Percentiles rank a stretch among this genome's conserved stretches.
phyloP scores from a whole-genome alignment of 2,888 invertebrate species.

The Acanthosepion esculentum region DNA sequence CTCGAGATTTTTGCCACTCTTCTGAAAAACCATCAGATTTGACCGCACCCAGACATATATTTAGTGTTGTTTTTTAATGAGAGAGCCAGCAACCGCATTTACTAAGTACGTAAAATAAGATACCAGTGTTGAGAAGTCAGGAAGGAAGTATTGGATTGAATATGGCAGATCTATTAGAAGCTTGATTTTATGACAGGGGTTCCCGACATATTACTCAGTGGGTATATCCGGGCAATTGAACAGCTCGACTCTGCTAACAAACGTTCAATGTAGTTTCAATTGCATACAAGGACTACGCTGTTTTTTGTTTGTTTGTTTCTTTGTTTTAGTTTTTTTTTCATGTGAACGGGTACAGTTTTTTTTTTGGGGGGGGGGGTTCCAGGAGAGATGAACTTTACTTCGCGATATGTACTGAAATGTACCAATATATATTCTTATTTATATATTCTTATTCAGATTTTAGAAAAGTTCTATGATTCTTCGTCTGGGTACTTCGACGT shows the following conservation, averaged over 20 bases:
- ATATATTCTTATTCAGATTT: no score
- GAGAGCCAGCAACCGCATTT: background rate
- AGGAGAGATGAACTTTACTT: no score
- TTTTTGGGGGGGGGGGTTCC: no score
- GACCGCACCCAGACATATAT: background rate
- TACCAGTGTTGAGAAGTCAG: background rate
- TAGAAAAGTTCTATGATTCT: no score
- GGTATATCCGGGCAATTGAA: conserved; percentile 33
- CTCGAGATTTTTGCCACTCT: no score
- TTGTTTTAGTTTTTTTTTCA: no score
- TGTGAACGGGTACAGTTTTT: no score
- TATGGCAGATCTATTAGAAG: conserved; percentile 6
- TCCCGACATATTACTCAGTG: background rate
- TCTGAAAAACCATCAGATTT: background rate
- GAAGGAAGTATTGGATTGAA: conserved; percentile 18
- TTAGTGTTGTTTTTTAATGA: background rate
- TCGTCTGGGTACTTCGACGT: no score
- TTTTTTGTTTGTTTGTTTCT: no score
- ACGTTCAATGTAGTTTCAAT: background rate
- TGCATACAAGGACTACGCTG: no score
- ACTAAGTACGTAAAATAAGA: background rate
- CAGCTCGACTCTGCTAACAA: background rate
- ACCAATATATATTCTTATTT: no score
- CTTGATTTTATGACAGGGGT: background rate
- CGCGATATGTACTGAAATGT: no score